Evolutionary conservation across 2,113 vertebrate species (phyloP).

Genomic region (Myxocyprinus asiaticus): DNA sequence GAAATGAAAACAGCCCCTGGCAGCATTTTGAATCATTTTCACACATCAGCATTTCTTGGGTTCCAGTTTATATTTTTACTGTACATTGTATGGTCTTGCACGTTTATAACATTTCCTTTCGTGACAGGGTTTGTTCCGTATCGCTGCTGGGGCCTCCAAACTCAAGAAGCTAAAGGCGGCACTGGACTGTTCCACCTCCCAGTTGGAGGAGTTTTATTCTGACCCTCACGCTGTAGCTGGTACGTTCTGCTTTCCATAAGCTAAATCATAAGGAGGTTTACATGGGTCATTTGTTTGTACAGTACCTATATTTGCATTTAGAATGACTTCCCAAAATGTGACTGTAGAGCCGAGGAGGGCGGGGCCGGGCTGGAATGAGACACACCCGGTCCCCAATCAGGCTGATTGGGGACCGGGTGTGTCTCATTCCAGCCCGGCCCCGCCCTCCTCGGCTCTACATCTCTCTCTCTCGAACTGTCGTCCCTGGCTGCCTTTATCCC

Average conservation of each 20-base stretch:
- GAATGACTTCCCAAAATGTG: not conserved
- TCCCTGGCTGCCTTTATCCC: too few relatives aligned
- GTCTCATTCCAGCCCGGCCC: too few relatives aligned
- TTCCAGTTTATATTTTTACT: not conserved
- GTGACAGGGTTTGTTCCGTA: slow-evolving; percentile 91
- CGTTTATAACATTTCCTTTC: not conserved
- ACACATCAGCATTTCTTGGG: not conserved
- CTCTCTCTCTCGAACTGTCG: too few relatives aligned
- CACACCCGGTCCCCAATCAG: too few relatives aligned
- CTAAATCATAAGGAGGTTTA: too few relatives aligned
- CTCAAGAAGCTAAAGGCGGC: slow-evolving; percentile 98
- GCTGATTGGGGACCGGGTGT: too few relatives aligned
- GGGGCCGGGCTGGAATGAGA: too few relatives aligned
- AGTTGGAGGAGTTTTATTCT: slow-evolving; percentile 95
- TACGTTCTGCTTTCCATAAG: slow-evolving; percentile 59
- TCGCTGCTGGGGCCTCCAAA: slow-evolving; percentile 95
- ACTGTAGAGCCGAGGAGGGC: not conserved
- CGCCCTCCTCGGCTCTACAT: too few relatives aligned
- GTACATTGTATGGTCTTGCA: not conserved
- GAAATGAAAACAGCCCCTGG: too few relatives aligned
- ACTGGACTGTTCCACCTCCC: slow-evolving; percentile 95
- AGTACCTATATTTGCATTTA: not conserved
- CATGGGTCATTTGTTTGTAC: too few relatives aligned
- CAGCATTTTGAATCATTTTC: not conserved
- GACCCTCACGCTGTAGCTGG: slow-evolving; percentile 97